Percentiles rank a stretch among this genome's conserved stretches.
Evolutionary conservation across 2,113 vertebrate species (phyloP).

Genomic region (Rhynchomys soricoides): DNA sequence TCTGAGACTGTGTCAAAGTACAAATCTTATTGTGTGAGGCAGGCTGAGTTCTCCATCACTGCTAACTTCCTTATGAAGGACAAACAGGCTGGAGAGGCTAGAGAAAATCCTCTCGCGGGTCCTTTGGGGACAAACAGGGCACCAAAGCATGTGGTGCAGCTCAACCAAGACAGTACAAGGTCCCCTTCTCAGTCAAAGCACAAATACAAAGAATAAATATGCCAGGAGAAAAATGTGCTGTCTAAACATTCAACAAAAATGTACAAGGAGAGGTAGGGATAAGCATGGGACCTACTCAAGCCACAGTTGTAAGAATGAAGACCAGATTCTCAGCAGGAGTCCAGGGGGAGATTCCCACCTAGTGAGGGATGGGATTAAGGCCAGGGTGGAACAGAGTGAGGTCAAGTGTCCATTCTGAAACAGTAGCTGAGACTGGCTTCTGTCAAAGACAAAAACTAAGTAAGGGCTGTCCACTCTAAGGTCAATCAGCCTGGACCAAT

Average conservation of each 20-base stretch:
- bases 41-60: not conserved
- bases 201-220: accelerated
- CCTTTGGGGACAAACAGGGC: not conserved
- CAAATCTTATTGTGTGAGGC: not conserved
- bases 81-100: not conserved
- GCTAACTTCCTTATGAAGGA: not conserved
- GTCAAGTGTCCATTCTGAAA: not conserved
- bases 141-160: accelerated
- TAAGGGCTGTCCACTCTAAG: not conserved
- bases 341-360: accelerated
- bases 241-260: not conserved
- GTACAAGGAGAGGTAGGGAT: too few relatives aligned
- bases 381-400: not conserved
- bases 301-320: too few relatives aligned
- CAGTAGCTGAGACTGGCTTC: too few relatives aligned
- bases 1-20: not conserved
- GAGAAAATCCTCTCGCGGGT: not conserved
- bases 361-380: not conserved
- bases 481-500: not conserved
- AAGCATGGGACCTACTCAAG: not conserved
- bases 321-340: accelerated
- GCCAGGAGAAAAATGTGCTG: too few relatives aligned
- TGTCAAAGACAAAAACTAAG: not conserved
- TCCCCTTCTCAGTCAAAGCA: not conserved
- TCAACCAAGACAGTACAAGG: not conserved